phyloP scores from a whole-genome alignment of 1,140 invertebrate species.

The Oncopeltus fasciatus region DNA sequence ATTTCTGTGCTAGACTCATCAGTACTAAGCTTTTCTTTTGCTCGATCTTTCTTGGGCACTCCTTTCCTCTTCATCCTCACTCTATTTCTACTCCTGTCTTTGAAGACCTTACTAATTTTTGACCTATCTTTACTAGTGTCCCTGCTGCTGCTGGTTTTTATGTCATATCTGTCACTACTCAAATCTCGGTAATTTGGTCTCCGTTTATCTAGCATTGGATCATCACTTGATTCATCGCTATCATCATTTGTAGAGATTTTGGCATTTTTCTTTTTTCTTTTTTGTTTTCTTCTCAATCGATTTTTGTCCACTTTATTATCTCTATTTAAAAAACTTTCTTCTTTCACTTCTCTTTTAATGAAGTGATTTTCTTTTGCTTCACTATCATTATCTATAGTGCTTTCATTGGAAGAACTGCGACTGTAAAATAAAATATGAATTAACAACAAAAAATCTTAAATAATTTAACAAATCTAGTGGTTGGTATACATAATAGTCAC shows the following conservation, averaged over 20 bases:
- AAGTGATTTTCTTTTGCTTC: slow-evolving; percentile 31
- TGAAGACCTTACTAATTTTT: neutral
- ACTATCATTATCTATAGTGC: slow-evolving; percentile 23
- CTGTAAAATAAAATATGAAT: slow-evolving; percentile 1
- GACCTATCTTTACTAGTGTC: neutral
- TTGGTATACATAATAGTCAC: no score
- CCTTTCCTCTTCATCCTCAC: neutral
- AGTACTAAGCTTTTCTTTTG: neutral
- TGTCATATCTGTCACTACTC: neutral
- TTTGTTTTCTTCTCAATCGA: slow-evolving; percentile 24
- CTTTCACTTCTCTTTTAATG: slow-evolving; percentile 23
- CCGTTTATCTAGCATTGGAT: neutral
- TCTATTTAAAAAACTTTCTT: slow-evolving; percentile 1
- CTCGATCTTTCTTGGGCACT: neutral
- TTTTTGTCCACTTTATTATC: slow-evolving; percentile 2
- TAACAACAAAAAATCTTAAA: no score
- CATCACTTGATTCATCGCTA: slow-evolving; percentile 13
- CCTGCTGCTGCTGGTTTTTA: neutral
- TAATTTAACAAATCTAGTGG: no score
- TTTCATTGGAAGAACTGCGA: neutral
- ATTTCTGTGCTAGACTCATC: neutral
- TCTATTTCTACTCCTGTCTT: slow-evolving; percentile 2
- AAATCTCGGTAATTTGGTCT: neutral
- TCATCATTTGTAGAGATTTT: slow-evolving; percentile 31
- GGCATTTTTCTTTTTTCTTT: slow-evolving; percentile 28